Percentiles rank a stretch among this genome's conserved stretches.
Evolutionary conservation across 2,113 vertebrate genomes (phyloP).

Genomic region (Grammatotria lemairii): DNA sequence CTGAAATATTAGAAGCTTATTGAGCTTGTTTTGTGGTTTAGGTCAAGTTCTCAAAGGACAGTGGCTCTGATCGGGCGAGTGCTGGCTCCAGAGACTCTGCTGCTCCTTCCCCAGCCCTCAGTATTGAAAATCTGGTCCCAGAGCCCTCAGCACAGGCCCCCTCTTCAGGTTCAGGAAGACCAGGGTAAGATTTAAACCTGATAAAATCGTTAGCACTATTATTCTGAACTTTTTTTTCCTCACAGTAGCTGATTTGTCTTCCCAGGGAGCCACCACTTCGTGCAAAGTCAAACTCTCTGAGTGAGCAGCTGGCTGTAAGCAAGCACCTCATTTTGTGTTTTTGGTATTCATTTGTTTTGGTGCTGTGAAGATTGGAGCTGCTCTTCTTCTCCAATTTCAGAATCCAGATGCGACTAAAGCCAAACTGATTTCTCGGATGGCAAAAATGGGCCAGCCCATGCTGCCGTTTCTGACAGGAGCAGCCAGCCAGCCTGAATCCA

Average conservation of each 20-base stretch:
- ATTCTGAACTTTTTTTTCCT: background rate
- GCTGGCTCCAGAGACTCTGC: constrained; percentile 77
- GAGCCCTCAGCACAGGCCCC: constrained; percentile 65
- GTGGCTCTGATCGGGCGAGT: constrained; percentile 68
- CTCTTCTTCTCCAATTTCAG: constrained; percentile 48
- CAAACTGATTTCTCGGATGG: constrained; percentile 96
- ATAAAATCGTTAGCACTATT: background rate
- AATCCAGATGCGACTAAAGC: constrained; percentile 89
- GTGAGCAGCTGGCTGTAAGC: constrained; percentile 83
- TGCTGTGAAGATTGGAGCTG: background rate
- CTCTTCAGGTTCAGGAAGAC: constrained; percentile 66
- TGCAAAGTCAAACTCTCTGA: constrained; percentile 86
- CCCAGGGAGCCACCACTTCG: constrained; percentile 79
- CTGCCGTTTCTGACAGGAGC: constrained; percentile 81
- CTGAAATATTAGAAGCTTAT: background rate
- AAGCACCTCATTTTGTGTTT: background rate
- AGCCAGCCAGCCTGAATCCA: constrained; percentile 83
- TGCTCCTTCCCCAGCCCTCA: constrained; percentile 78
- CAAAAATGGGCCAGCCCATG: constrained; percentile 98
- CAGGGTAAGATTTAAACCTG: constrained; percentile 68
- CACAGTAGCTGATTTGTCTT: background rate
- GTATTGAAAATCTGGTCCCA: constrained; percentile 66
- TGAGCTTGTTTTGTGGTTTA: constrained; percentile 29
- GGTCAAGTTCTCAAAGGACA: constrained; percentile 86
- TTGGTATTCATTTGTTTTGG: background rate